These are phyloP conservation scores for Hemicrepidius hirtus DNA, from an alignment of 2,888 invertebrate species.

Conservation along the genomic window DNA sequence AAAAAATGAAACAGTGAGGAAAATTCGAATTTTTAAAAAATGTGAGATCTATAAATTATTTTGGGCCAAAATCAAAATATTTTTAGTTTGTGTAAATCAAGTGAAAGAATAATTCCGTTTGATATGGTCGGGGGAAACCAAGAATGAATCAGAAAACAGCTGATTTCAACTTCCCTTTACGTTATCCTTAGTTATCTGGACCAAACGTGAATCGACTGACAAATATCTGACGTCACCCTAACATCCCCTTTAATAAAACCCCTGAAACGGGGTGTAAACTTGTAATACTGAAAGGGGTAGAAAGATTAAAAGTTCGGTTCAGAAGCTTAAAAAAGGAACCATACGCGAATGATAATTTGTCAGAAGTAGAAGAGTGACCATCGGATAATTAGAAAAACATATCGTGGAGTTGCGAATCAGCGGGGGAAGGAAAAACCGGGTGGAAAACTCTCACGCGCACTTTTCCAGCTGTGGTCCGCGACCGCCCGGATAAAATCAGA, in stretches of 20 bases:
- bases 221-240: slow-evolving; percentile 60
- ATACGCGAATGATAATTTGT: slow-evolving; percentile 22
- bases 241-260: slow-evolving; percentile 35
- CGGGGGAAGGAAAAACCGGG: slow-evolving; percentile 59
- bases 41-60: not conserved
- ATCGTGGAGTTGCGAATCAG: slow-evolving; percentile 62
- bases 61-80: no score
- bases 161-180: slow-evolving; percentile 60
- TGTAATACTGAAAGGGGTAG: not conserved
- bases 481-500: slow-evolving; percentile 64
- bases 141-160: slow-evolving; percentile 67
- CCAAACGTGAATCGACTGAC: slow-evolving; percentile 69
- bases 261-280: slow-evolving; percentile 23
- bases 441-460: slow-evolving; percentile 67
- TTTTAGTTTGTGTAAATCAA: not conserved
- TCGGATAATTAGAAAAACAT: slow-evolving; percentile 65
- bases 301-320: not conserved
- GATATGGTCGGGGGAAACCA: slow-evolving; percentile 56
- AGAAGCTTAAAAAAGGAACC: not conserved
- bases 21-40: no score
- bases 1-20: not conserved
- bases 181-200: slow-evolving; percentile 65
- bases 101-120: slow-evolving; percentile 8
- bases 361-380: slow-evolving; percentile 19
- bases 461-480: slow-evolving; percentile 69